Evolutionary conservation across 2,113 vertebrate species (phyloP), one percentile per base, ranked within the genome.

Genomic region (Ailuropoda melanoleuca): DNA sequence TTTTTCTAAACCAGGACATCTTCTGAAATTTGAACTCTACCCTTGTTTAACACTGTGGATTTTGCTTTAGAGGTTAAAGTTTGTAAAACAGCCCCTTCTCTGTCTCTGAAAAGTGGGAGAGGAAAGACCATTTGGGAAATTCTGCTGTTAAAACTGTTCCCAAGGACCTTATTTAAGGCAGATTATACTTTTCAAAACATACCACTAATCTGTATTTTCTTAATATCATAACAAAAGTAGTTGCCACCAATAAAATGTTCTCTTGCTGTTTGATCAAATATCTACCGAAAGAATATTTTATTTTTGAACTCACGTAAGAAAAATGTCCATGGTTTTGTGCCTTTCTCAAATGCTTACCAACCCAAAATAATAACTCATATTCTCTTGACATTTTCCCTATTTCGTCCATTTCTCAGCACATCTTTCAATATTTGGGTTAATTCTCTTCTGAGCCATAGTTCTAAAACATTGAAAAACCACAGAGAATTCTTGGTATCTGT

Each of bases 11-110:
- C 43, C 48, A 78, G 46, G 78, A 72, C 91, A 78, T 83, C 95
- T 95, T 97, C 86, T 94, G 97, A 96, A 98, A 96, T 97, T 91
- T 96, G 88, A 98, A 96, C 96, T 97, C 93, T 97, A 82, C 24
- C 53, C 88, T 97, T 97, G 88, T 93, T 97, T 98, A 68, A 60
- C 81, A 78, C 23, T 29, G 18, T 53, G 50, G 53, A 46, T 92
- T 85, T 62, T 98, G 53, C 95, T 78, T 90, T 53, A 88, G 62
- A 94, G 88, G 62, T 84, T 95, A 75, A 90, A 93, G 58, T 92
- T 85, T 97, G 34, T 66, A 70, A 81, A 23, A 58, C 11, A 74
- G 31, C 26, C 53, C 43, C 34, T 88, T 95, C 74, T 81, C 19
- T 62, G 78, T 55, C 68, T 14, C 39, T 95, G 62, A 96, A 96